Percentiles rank a stretch among this genome's conserved stretches.
These are phyloP conservation scores for Chloroceryle aenea DNA, from an alignment of 2,113 vertebrate genomes.

Conservation along the genomic window DNA sequence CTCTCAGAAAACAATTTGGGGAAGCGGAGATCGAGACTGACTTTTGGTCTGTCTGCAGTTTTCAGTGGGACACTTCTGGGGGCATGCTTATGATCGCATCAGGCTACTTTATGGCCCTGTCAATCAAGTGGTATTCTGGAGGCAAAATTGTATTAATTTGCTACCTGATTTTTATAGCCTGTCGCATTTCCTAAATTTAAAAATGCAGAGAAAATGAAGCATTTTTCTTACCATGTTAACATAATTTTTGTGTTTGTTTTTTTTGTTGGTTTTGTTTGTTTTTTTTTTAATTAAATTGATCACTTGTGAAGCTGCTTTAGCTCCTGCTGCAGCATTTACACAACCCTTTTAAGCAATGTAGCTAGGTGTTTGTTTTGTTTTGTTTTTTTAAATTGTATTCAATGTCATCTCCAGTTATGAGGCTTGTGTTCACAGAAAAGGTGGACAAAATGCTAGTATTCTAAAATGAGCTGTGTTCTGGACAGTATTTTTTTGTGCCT, in stretches of 20 bases:
- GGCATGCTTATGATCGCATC: accelerated
- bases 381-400: background rate
- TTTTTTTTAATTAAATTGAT: background rate
- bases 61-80: background rate
- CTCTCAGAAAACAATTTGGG: background rate
- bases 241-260: too few relatives aligned
- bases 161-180: too few relatives aligned
- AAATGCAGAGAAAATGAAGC: background rate
- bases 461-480: background rate
- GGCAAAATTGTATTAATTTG: background rate
- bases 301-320: background rate
- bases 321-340: background rate
- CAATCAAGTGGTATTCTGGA: background rate
- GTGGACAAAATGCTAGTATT: background rate
- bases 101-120: accelerated
- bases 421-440: background rate
- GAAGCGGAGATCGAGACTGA: background rate
- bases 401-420: background rate
- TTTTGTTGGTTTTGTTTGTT: background rate
- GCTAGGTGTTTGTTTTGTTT: background rate
- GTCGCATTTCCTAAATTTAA: background rate
- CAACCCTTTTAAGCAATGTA: background rate
- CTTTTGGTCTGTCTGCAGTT: background rate
- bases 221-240: background rate
- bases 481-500: background rate